phyloP scores from a whole-genome alignment of 2,113 vertebrate species.

The Istiophorus platypterus region DNA sequence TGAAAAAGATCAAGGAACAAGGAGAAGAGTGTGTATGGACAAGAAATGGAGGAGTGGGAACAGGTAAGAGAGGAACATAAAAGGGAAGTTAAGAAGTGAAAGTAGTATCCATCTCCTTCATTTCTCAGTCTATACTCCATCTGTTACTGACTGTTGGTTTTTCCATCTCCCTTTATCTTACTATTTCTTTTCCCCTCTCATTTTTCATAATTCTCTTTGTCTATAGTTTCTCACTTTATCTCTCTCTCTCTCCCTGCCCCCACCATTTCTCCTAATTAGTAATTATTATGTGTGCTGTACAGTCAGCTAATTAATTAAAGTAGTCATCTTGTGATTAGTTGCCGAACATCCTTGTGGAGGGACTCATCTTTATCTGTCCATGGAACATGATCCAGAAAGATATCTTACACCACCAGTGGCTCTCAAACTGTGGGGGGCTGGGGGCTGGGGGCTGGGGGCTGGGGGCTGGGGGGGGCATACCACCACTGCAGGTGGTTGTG shows the following conservation, averaged over 20 bases:
- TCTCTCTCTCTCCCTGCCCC: neutral
- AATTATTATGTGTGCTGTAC: conserved; percentile 57
- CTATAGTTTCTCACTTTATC: neutral
- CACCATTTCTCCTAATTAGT: conserved; percentile 57
- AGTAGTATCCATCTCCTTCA: neutral
- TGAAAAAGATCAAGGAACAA: neutral
- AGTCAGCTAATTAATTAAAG: conserved; percentile 70
- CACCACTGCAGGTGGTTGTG: too few relatives aligned
- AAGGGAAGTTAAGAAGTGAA: neutral
- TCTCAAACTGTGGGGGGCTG: too few relatives aligned
- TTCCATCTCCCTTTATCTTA: conserved; percentile 8
- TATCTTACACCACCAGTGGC: conserved; percentile 43
- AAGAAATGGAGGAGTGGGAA: neutral
- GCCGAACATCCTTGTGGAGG: conserved; percentile 44
- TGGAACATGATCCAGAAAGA: conserved; percentile 59
- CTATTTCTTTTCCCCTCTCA: conserved; percentile 20
- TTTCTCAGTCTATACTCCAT: conserved; percentile 5
- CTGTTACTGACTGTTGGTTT: conserved; percentile 28
- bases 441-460: too few relatives aligned
- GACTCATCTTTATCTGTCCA: conserved; percentile 59
- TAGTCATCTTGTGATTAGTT: conserved; percentile 72
- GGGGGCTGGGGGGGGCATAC: too few relatives aligned
- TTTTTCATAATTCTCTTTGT: conserved; percentile 14
- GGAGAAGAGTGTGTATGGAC: neutral
- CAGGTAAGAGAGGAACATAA: neutral